A percentile compares a stretch with the other conserved stretches of the same genome.
These are phyloP conservation scores for Pantherophis vulpinus DNA, from an alignment of 2,797 vertebrate species.

Conservation along the genomic window DNA sequence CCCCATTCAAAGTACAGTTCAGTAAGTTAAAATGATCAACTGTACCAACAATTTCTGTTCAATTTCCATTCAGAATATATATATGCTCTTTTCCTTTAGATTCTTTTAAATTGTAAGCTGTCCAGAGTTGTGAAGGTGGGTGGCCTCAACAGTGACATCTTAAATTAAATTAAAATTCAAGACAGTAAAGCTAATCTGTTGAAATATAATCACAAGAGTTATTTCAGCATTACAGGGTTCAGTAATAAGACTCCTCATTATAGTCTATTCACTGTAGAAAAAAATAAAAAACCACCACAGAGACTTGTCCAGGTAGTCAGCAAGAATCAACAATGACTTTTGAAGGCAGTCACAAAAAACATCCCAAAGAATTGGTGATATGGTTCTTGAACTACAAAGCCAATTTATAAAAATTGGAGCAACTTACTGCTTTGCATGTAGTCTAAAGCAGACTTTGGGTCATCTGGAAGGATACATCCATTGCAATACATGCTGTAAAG, in stretches of 20 bases:
- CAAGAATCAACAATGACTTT: background rate
- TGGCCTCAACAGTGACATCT: background rate
- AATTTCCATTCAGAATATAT: background rate
- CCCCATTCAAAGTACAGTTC: background rate
- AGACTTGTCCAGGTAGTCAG: background rate
- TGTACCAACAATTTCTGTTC: background rate
- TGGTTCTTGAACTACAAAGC: background rate
- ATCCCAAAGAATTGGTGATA: too few relatives aligned
- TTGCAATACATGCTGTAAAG: background rate
- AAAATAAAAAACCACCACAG: background rate
- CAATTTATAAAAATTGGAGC: background rate
- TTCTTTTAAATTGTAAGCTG: background rate
- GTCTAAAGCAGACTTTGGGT: background rate
- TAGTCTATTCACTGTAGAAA: background rate
- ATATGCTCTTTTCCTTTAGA: background rate
- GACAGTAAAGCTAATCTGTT: background rate
- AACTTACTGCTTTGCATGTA: background rate
- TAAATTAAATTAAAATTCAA: background rate
- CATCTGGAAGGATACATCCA: background rate
- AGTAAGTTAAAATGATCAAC: background rate
- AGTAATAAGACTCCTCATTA: background rate
- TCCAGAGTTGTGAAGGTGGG: background rate
- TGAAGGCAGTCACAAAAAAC: background rate
- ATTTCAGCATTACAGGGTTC: background rate
- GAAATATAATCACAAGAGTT: background rate